Evolutionary conservation across 2,888 invertebrate genomes (phyloP), one percentile per base, ranked within the genome.

Genomic region (Nomada flava): DNA sequence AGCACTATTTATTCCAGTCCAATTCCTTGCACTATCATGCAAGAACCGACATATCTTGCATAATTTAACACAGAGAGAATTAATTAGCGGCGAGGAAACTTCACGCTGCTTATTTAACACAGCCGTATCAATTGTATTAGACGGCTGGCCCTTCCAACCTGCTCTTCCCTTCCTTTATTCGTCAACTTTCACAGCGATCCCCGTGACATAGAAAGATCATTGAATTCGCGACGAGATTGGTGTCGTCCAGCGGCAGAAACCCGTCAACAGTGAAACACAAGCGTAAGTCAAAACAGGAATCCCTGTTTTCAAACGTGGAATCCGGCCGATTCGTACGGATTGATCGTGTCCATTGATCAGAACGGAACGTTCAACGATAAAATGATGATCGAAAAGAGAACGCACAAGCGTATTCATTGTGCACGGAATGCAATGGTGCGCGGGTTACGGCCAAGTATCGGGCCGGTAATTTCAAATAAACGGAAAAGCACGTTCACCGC

Each of bases 401-500:
- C 57, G 76, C 65, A 76, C 13, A 72, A 68, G 44, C 64, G 70
- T 57, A 62, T 64, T 63, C 62, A 50, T 57, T 53, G 67, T 62
- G 52, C 73, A 57, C 62, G 60, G 76, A 36, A 36, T 36, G 36
- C 36, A 36, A 36, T 36, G 75, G 65, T 57, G 52, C 73, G 57
- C 62, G 60, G 76, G 78, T 86, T 84, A 82, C 79, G 44, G 73
- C 64, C 78, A 74, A 83, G 84, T 86, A 87, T 87, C 85, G 68
- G 76, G 76, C 76, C 79, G 79, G 79, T 87, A 89, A 89, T 88
- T 88, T 89, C 76, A 72, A 83, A 88, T 88, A 88, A 88, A 88
- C 88, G 86, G 83, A 89, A 90, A 90, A 90, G 89, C 85, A 89
- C 89, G 87, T 89, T 90, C 88, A 85, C 88, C 84, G 52, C 84